A percentile compares a stretch with the other conserved stretches of the same genome.
phyloP scores from a whole-genome alignment of 1,140 invertebrate species.

The Drepana arcuata region DNA sequence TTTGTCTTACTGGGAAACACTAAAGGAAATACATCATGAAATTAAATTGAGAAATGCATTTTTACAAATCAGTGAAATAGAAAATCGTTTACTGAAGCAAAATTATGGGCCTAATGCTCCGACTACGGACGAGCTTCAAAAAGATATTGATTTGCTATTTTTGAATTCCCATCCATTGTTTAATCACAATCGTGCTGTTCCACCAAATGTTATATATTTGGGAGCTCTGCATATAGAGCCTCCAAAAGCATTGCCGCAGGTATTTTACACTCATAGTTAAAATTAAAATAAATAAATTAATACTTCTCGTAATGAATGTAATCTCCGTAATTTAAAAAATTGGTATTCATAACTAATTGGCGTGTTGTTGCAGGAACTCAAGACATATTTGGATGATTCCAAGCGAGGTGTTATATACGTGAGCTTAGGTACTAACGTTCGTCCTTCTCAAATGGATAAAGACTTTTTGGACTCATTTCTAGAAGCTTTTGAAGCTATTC shows the following conservation, averaged over 20 bases:
- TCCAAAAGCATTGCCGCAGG: constrained; percentile 20
- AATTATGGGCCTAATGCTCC: constrained; percentile 30
- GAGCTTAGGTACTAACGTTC: constrained; percentile 39
- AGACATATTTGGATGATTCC: constrained; percentile 22
- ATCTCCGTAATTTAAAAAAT: too few relatives aligned
- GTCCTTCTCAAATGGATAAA: constrained; percentile 4
- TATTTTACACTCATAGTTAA: too few relatives aligned
- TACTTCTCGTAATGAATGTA: too few relatives aligned
- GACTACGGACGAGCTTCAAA: constrained; percentile 18
- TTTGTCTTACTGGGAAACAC: constrained; percentile 20
- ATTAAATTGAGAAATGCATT: too few relatives aligned
- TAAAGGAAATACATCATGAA: constrained; percentile 17
- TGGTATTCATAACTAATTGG: too few relatives aligned
- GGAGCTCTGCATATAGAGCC: constrained; percentile 20
- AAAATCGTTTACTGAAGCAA: constrained; percentile 21
- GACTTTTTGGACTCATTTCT: constrained; percentile 12
- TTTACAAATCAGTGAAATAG: constrained; percentile 13
- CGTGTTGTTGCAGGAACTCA: constrained; percentile 21
- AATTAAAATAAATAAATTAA: too few relatives aligned
- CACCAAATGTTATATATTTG: constrained; percentile 20
- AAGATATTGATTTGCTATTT: constrained; percentile 29
- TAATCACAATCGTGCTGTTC: constrained; percentile 16
- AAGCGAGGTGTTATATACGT: constrained; percentile 27
- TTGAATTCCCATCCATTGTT: constrained; percentile 32
- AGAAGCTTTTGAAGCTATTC: constrained; percentile 43